Percentiles rank a stretch among this genome's conserved stretches.
Conservation (phyloP, 1,140 invertebrate species). For the Cryptotermes secundus region DNA sequence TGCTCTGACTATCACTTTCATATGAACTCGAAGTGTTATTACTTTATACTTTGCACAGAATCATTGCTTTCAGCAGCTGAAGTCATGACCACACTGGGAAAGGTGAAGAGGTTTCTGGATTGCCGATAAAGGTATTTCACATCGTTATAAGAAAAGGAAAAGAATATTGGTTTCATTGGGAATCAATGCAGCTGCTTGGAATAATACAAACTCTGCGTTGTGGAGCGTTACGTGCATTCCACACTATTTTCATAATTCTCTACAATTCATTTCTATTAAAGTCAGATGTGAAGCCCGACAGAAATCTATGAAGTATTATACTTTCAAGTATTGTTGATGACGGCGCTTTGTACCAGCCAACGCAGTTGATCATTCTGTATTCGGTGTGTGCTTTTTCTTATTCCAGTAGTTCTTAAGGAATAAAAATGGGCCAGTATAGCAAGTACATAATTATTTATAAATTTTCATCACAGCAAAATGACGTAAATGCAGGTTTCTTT, state of each 20-base stretch:
- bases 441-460: too few species aligned
- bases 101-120: not conserved
- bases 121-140: not conserved
- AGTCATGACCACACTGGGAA: not conserved
- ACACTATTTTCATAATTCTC: not conserved
- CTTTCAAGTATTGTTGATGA: too few species aligned
- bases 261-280: not conserved
- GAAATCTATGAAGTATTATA: not conserved
- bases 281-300: not conserved
- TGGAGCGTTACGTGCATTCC: too few species aligned
- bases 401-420: too few species aligned
- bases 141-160: not conserved
- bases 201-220: not conserved
- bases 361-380: too few species aligned
- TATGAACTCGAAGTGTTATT: not conserved
- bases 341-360: too few species aligned
- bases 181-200: not conserved
- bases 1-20: not conserved
- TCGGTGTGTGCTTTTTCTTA: too few species aligned
- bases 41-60: not conserved
- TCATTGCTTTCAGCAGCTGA: not conserved
- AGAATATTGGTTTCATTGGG: slow-evolving; percentile 3
- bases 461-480: too few species aligned
- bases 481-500: too few species aligned
- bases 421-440: too few species aligned